Evolutionary conservation across 2,113 vertebrate species (phyloP), one percentile per base, ranked within the genome.

Genomic region (Sigmodon hispidus): DNA sequence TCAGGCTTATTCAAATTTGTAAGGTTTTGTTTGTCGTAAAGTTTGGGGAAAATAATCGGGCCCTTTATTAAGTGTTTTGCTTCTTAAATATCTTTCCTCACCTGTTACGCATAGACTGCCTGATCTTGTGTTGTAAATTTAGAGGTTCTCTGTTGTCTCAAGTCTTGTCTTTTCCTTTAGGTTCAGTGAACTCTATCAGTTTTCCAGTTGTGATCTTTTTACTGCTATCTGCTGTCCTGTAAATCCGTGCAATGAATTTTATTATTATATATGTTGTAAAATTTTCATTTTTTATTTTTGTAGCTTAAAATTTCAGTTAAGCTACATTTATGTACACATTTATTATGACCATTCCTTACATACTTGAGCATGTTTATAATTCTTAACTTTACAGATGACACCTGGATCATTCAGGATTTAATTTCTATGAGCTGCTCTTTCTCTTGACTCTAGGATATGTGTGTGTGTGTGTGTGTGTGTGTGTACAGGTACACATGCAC

Each of bases 191-290:
- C 55, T 81, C 7, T 87, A 45, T 69, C 80, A 24, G 55, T 61
- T 73, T 92, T 75, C 73, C 26, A 61, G 19, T 92, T 95, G 24
- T 86, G 79, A 63, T 40, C 5, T 13, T 90, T 96, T 86, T 52
- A 43, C 48, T 96, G 87, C 52, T 75, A 57, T 76, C 11, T 87
- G 52, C 69, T 90, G 12, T 76, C 31, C 79, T 92, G 11, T 92
- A 92, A 94, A 63, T 50, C 75, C 50, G 94, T 91, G n/a, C 73
- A 89, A 5, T 90, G 19, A 90, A 61, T 76, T 93, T 89, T 89
- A n/a, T 69, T 48, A 77, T 63, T 92, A 95, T 50, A 94, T 87
- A 3, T 88, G 36, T 90, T 90, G 36, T 90, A 77, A n/a, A 77
- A 77, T 77, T 17, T 50, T 16, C 40, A 43, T 73, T 31, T 45